Conservation (phyloP, 2,888 invertebrate species). For the Myathropa florea region DNA sequence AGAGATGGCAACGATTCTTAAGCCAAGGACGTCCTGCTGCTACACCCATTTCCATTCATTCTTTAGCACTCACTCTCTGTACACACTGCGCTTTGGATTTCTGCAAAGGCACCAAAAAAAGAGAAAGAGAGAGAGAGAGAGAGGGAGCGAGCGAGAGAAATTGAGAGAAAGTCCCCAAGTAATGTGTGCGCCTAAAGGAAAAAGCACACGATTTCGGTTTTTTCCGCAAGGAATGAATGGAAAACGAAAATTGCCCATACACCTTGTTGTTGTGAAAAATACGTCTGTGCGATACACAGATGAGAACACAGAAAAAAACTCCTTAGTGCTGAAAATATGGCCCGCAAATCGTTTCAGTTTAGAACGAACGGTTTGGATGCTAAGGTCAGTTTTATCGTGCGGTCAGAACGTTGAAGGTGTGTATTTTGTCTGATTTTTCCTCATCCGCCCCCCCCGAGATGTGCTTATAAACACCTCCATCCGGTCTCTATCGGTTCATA, state of each 20-base stretch:
- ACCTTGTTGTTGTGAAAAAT: slow-evolving; percentile 44
- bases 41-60: slow-evolving; percentile 5
- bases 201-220: slow-evolving; percentile 60
- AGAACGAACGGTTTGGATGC: slow-evolving; percentile 79
- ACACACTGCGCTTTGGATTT: background rate
- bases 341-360: slow-evolving; percentile 76
- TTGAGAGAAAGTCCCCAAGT: background rate
- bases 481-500: background rate
- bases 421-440: slow-evolving; percentile 43
- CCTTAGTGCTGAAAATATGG: slow-evolving; percentile 72
- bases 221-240: slow-evolving; percentile 61
- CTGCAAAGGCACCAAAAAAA: slow-evolving; percentile 15
- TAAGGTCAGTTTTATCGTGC: slow-evolving; percentile 75
- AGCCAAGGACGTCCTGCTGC: background rate
- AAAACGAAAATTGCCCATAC: slow-evolving; percentile 53
- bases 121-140: background rate
- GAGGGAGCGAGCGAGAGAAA: background rate
- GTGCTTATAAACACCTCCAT: background rate
- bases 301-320: background rate
- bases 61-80: background rate
- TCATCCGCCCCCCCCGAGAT: slow-evolving; percentile 20
- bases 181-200: slow-evolving; percentile 24
- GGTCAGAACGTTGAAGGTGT: slow-evolving; percentile 72
- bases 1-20: no score
- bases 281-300: slow-evolving; percentile 31